These are phyloP conservation scores for Nannoperca obscura DNA, from an alignment of 2,797 vertebrate genomes.

Conservation along the genomic window DNA sequence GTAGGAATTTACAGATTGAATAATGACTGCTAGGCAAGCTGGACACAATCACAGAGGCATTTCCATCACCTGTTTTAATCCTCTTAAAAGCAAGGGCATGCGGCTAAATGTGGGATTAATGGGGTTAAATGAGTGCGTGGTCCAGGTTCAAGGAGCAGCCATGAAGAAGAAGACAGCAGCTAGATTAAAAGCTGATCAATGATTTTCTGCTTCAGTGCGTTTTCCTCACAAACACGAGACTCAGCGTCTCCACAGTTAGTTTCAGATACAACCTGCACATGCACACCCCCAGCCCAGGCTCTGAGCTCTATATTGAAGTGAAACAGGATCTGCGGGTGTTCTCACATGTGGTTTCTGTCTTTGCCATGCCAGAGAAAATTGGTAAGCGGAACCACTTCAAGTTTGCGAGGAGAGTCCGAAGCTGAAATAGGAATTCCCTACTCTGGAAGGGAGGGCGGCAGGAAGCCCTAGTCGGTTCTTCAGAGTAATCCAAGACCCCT, in stretches of 20 bases:
- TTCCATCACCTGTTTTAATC: conserved; percentile 72
- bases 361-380: conserved; percentile 50
- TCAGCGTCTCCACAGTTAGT: background rate
- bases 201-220: conserved; percentile 7
- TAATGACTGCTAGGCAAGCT: conserved; percentile 21
- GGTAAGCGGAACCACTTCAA: conserved; percentile 63
- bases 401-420: conserved; percentile 29
- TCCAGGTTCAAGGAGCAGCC: conserved; percentile 55
- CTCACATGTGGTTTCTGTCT: conserved; percentile 62
- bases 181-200: conserved; percentile 40
- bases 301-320: conserved; percentile 25
- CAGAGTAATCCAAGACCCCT: conserved; percentile 64
- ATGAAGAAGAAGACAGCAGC: background rate
- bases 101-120: conserved; percentile 64
- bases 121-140: conserved; percentile 58
- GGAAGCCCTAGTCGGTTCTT: conserved; percentile 42
- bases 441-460: conserved; percentile 4
- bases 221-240: background rate
- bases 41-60: conserved; percentile 41
- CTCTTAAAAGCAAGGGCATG: conserved; percentile 53
- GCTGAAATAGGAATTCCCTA: conserved; percentile 60
- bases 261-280: background rate
- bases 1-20: conserved; percentile 6
- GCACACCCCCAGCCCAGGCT: background rate
- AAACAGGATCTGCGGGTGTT: conserved; percentile 43